phyloP scores from a whole-genome alignment of 2,113 vertebrate genomes.

The Myrmophylax atrothorax region DNA sequence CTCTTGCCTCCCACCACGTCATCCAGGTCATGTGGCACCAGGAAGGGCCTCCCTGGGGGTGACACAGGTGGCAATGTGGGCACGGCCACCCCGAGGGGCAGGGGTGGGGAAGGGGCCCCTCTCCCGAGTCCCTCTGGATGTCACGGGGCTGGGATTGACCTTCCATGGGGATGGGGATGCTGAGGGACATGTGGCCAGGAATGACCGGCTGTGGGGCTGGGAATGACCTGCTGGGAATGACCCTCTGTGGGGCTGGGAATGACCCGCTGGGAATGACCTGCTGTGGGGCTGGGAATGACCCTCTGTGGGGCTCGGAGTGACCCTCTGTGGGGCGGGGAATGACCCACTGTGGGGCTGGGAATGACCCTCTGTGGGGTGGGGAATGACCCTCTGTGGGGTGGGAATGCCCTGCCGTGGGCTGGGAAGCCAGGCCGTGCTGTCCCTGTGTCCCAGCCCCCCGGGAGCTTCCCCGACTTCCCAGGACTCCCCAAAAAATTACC shows the following conservation, averaged over 20 bases:
- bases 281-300: too few relatives aligned
- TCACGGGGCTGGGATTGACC: neutral
- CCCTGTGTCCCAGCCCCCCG: neutral
- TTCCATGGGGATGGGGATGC: neutral
- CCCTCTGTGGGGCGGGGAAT: neutral
- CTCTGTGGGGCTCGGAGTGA: too few relatives aligned
- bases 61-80: rapidly evolving
- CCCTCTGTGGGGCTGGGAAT: too few relatives aligned
- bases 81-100: rapidly evolving
- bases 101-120: neutral
- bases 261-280: too few relatives aligned
- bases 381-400: neutral
- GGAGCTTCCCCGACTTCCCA: neutral
- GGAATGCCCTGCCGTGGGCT: neutral
- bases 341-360: neutral
- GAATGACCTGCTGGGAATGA: neutral
- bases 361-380: neutral
- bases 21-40: conserved; percentile 76
- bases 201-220: neutral
- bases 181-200: neutral
- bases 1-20: conserved; percentile 77
- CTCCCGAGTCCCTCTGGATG: neutral
- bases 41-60: conserved; percentile 80
- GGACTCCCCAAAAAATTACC: conserved; percentile 59
- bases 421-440: neutral